Evolutionary conservation across 2,113 vertebrate genomes (phyloP).

Genomic region (Cepphus grylle): DNA sequence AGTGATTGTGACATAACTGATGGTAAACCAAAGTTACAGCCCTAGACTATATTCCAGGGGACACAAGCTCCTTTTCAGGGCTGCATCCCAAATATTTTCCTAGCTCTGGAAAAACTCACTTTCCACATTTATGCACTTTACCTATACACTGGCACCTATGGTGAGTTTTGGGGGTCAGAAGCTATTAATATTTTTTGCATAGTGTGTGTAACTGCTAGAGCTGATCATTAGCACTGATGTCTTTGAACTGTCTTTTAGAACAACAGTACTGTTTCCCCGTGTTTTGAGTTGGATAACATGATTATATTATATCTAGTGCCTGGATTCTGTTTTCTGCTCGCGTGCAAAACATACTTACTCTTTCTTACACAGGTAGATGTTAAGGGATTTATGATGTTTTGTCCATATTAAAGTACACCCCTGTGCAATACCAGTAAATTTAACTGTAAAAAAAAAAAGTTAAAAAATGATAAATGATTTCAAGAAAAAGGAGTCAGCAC

Average conservation of each 20-base stretch:
- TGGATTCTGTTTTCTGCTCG: background rate
- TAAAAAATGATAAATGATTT: background rate
- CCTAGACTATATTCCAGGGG: background rate
- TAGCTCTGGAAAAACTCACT: background rate
- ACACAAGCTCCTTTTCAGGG: background rate
- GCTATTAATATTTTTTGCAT: background rate
- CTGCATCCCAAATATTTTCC: background rate
- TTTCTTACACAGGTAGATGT: background rate
- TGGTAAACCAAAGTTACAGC: background rate
- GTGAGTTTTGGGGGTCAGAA: background rate
- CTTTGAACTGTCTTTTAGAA: background rate
- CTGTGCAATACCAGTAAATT: background rate
- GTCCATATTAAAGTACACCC: background rate
- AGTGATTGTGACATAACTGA: background rate
- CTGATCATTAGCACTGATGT: background rate
- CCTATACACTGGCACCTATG: background rate
- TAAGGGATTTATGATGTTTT: background rate
- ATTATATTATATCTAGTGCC: background rate
- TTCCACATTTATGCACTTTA: background rate
- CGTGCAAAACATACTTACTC: background rate
- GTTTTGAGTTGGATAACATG: background rate
- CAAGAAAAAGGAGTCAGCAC: background rate
- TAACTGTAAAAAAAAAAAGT: background rate
- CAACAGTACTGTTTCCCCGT: background rate
- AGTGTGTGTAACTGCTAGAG: background rate